These are phyloP conservation scores for Drosophila formosana DNA, from an alignment of 2,888 invertebrate species.

Conservation along the genomic window DNA sequence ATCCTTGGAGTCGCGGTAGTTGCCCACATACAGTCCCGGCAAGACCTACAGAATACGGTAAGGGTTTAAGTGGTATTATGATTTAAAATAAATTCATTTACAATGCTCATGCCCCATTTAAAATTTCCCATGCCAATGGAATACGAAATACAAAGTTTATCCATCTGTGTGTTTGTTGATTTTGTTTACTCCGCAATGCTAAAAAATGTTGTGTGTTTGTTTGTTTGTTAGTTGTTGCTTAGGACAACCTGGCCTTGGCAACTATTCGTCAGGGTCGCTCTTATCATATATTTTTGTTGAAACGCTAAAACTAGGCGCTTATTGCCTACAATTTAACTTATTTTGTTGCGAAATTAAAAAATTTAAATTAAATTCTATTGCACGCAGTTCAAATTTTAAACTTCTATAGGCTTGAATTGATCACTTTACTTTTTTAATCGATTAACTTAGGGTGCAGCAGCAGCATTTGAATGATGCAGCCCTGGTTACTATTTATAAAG, in stretches of 20 bases:
- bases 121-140: constrained; percentile 46
- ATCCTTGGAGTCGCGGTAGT: constrained; percentile 98
- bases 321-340: background rate
- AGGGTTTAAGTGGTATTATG: background rate
- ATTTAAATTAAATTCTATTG: too few species aligned
- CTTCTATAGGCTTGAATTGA: background rate
- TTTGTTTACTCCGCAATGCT: constrained; percentile 39
- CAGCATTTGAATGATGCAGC: background rate
- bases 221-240: constrained; percentile 34
- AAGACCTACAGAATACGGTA: constrained; percentile 89
- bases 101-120: constrained; percentile 80
- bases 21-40: constrained; percentile 97
- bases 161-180: constrained; percentile 9
- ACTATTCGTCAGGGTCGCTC: constrained; percentile 31
- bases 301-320: background rate
- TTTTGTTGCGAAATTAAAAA: background rate
- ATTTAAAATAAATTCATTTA: constrained; percentile 12
- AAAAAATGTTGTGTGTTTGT: constrained; percentile 6
- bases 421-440: background rate
- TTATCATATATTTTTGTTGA: background rate
- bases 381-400: too few species aligned
- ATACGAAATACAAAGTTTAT: constrained; percentile 3
- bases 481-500: background rate
- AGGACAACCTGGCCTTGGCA: constrained; percentile 51
- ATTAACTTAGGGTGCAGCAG: background rate